phyloP scores from a whole-genome alignment of 1,140 invertebrate genomes.

The Diabrotica undecimpunctata region DNA sequence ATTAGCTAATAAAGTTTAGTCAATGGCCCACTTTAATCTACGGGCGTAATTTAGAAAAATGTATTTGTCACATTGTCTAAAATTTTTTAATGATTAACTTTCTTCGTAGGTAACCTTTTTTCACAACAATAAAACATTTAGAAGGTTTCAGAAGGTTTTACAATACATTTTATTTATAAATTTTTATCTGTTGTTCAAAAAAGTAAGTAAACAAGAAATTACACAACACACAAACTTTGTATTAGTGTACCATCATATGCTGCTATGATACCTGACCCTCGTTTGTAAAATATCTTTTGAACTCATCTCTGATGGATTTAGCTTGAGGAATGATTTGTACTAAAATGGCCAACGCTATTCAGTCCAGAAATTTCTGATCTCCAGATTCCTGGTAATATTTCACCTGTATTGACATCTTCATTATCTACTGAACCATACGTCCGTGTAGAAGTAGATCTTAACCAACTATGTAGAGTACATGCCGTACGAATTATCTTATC shows the following conservation, averaged over 20 bases:
- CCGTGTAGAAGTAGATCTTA: background rate
- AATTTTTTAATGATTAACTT: too few species aligned
- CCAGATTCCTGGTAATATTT: background rate
- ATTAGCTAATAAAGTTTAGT: too few species aligned
- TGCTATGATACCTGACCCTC: background rate
- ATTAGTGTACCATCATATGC: background rate
- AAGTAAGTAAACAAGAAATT: too few species aligned
- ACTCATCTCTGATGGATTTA: background rate
- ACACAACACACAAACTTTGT: too few species aligned
- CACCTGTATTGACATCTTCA: background rate
- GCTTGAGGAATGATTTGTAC: background rate
- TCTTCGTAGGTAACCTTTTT: too few species aligned
- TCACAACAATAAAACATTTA: too few species aligned
- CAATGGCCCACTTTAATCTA: too few species aligned
- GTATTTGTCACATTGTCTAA: too few species aligned
- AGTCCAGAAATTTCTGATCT: background rate
- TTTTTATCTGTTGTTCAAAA: too few species aligned
- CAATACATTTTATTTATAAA: too few species aligned
- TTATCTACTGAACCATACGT: background rate
- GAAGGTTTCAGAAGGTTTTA: too few species aligned
- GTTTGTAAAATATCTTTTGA: background rate
- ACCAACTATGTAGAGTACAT: background rate
- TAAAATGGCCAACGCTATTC: background rate
- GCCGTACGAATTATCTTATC: background rate
- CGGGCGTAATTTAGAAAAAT: too few species aligned